Evolutionary conservation across 2,797 vertebrate genomes (phyloP), one percentile per base, ranked within the genome.

Genomic region (Phalloptychus januarius): DNA sequence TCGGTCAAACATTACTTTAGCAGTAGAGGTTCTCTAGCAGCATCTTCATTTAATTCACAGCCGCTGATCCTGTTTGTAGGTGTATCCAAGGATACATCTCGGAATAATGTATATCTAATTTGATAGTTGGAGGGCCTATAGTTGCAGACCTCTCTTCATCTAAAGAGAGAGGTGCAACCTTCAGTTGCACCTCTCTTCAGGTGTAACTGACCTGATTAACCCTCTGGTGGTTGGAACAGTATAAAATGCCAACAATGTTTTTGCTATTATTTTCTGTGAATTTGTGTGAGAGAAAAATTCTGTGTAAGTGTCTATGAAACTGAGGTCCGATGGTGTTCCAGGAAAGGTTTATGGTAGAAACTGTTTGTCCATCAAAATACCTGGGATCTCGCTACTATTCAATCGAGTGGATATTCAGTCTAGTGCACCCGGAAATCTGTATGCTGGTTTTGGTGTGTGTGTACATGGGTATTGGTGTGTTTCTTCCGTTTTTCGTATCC

Each of bases 281-380:
- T 46, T 8, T 48, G 76, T 40, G 72, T n/a, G 71, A 65, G 79
- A 89, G 84, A 88, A 72, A 84, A 77, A 90, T 87, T 79, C 87
- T 85, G 72, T 88, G 81, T 89, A 79, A 58, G 77, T 91, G 88
- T 92, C 88, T 89, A 77, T 20, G 77, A 87, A 92, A 90, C 90
- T 86, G 86, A 85, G 75, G 75, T 72, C 72, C 76, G 50, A 70
- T 84, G 84, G 83, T 90, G 65, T n/a, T 89, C 87, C 77, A 2
- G 44, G 76, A 87, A 91, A 78, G 28, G 79, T 84, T 73, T 86
- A 75, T 75, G 83, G 91, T 91, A 72, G 83, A 90, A 91, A 91
- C 86, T 72, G 81, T 90, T 89, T 44, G 70, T 83, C 81, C 81
- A 88, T 92, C 83, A 52, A 86, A 88, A 84, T 72, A 75, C 33